phyloP scores from a whole-genome alignment of 2,797 vertebrate species.

The Myotis pilosus region DNA sequence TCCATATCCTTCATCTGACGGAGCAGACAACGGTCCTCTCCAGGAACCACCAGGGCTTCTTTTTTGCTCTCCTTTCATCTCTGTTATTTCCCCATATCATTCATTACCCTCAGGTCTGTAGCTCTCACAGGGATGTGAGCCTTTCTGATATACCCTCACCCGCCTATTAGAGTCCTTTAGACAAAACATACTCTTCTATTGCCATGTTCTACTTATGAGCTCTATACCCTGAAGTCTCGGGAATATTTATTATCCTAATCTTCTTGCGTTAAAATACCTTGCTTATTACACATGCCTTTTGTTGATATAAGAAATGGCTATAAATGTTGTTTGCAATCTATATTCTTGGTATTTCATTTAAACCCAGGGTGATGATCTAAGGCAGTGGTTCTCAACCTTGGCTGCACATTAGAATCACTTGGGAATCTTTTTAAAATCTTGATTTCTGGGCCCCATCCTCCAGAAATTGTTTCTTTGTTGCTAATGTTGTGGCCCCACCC shows the following conservation, averaged over 20 bases:
- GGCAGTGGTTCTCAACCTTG: too few relatives aligned
- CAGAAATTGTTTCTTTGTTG: too few relatives aligned
- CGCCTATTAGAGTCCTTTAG: not conserved
- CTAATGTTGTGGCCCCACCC: too few relatives aligned
- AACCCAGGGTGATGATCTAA: not conserved
- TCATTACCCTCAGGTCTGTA: not conserved
- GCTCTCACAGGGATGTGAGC: not conserved
- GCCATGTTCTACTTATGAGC: not conserved
- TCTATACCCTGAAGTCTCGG: not conserved
- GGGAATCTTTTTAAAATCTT: too few relatives aligned
- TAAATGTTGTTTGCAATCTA: not conserved
- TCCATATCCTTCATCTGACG: not conserved
- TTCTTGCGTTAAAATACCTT: slow-evolving; percentile 16
- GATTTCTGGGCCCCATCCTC: too few relatives aligned
- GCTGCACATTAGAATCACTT: too few relatives aligned
- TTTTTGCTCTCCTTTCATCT: not conserved
- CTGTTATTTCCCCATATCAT: not conserved
- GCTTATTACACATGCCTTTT: not conserved
- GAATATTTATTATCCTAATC: not conserved
- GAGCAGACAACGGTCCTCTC: not conserved
- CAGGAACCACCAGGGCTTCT: not conserved
- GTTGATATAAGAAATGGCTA: not conserved
- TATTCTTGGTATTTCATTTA: not conserved
- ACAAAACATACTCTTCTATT: slow-evolving; percentile 7
- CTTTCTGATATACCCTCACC: not conserved